Evolutionary conservation across 2,888 invertebrate genomes (phyloP).

Genomic region (Pterobdella sp.): DNA sequence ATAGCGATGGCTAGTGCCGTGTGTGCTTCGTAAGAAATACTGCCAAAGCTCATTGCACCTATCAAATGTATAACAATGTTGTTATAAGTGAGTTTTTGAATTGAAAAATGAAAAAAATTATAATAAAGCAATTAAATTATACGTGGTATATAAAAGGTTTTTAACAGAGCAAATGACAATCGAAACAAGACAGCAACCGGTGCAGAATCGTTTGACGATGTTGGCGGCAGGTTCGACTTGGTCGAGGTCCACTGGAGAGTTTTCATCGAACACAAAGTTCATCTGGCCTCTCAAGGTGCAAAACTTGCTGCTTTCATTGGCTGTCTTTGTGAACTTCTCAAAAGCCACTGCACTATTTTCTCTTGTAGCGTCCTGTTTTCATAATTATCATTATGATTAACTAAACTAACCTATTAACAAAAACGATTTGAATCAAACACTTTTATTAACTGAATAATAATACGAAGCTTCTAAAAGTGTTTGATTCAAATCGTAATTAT

Average conservation of each 20-base stretch:
- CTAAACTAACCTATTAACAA: too few relatives aligned
- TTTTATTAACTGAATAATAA: too few relatives aligned
- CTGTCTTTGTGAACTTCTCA: constrained; percentile 73
- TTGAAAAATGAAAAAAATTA: not conserved
- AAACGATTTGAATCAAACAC: too few relatives aligned
- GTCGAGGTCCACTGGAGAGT: constrained; percentile 62
- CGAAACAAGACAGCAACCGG: constrained; percentile 56
- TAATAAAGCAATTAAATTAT: not conserved
- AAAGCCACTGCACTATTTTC: constrained; percentile 75
- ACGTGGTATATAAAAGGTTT: not conserved
- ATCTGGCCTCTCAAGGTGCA: constrained; percentile 89
- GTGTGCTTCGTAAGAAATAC: constrained; percentile 92
- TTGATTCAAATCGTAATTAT: not conserved
- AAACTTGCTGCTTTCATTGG: constrained; percentile 71
- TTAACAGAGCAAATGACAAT: not conserved
- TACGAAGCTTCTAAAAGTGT: not conserved
- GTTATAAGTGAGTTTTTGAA: not conserved
- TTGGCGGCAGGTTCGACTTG: constrained; percentile 88
- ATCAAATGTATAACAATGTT: constrained; percentile 41
- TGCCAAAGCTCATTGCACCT: constrained; percentile 93
- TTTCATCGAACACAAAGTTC: constrained; percentile 68
- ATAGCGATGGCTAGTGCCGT: constrained; percentile 88
- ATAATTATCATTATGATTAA: too few relatives aligned
- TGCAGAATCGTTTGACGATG: constrained; percentile 88
- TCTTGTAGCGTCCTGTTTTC: constrained; percentile 81